Base-by-base conservation (phyloP, 1,140 invertebrate species). In the Drosophila nannoptera region DNA sequence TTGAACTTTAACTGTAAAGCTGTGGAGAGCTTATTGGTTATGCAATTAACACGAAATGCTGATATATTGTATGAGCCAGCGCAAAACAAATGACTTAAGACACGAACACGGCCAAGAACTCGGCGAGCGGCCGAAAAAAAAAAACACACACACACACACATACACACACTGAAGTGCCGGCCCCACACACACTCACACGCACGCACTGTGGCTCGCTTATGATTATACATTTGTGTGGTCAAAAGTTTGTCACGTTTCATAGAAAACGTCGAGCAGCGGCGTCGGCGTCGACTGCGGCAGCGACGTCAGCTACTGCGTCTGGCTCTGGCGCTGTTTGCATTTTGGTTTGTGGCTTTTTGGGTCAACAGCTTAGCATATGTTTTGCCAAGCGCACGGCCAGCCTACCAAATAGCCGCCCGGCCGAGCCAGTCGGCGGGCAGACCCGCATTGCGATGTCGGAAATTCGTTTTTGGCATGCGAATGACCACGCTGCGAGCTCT, bases 311-410 rank as follows among this genome's bases (percentile, higher is more conserved):
- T 54, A 55, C 36, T 49, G 12, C 35, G 43, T 31, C 16, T 14
- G 32, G 32, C 31, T 82, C n/a, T 82, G 62, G 5, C 14, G 40
- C 40, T 82, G 81, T 87, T 86, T 86, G 81, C 81, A 86, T 86
- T 86, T 86, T 74, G 77, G 84, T 86, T 86, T 77, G 81, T 80
- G 67, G 77, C 77, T 86, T 86, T 86, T 86, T 86, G 77, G 81
- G 81, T 86, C 81, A 86, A 81, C 81, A 69, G 69, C 81, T 86
- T 86, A 81, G 81, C 81, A 86, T 86, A 80, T 86, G 81, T 84
- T 84, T 84, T 60, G 80, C 48, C 31, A 49, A 40, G 42, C 54
- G 64, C 69, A 65, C 67, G 35, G 55, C 35, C 55, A 61, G 78
- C 70, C 74, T 82, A 73, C 73, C 73, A 81, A 81, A 32, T 50